Base-by-base conservation (phyloP, 2,113 vertebrate species). In the Podarcis muralis region DNA sequence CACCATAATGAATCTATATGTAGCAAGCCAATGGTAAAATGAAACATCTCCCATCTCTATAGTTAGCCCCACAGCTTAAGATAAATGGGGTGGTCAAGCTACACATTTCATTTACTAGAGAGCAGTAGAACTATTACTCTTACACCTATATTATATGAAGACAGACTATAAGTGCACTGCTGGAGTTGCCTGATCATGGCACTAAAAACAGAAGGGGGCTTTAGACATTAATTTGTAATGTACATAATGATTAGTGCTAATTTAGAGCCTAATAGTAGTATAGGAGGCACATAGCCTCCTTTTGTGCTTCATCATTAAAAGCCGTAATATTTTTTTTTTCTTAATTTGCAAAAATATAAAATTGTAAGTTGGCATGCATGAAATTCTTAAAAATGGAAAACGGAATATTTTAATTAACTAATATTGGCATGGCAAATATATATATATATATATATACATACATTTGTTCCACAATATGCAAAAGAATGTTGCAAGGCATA, bases 111-210 rank as follows among this genome's bases (percentile, higher is more conserved):
- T 93, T 95, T 82, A 71, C 86, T 89, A 91, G 9, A 89, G 65
- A 95, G 6, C 91, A 92, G 88, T 79, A 90, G 87, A 95, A 88
- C 93, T 69, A 92, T 87, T 91, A 94, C 22, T 92, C 81, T 62
- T 93, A 81, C 69, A 53, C 43, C 32, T 83, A 92, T 90, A 92
- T 89, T 94, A 93, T 74, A 92, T 91, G 92, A 93, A 92, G 87
- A 91, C 59, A 93, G 27, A 92, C 86, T 90, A 94, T 43, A 96
- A 37, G 90, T 92, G 89, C 16, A 91, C 92, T 94, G 96, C 97
- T 98, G 97, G 97, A 98, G 97, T 97, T 98, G 97, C 88, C 97
- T 97, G 96, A 32, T 94, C 96, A 97, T 97, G 95, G 35, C 92
- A 92, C 84, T 90, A 91, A 93, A 94, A 93, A 85, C 85, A 18